Conservation (phyloP, 2,888 invertebrate species). For the Clanis bilineata region DNA sequence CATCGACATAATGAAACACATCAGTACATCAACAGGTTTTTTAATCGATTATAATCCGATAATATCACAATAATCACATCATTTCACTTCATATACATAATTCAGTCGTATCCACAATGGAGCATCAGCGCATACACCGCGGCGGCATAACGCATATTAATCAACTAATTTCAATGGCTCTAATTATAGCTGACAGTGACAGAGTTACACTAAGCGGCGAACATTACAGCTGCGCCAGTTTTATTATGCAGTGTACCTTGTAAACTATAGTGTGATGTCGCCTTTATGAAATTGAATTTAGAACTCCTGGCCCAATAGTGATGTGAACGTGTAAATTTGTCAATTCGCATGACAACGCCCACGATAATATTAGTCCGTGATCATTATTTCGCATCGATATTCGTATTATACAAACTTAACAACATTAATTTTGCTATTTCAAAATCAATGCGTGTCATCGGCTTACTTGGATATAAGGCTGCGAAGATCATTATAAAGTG, state of each 20-base stretch:
- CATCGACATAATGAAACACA: background rate
- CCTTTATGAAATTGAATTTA: slow-evolving; percentile 20
- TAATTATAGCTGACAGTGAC: slow-evolving; percentile 77
- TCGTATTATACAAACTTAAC: slow-evolving; percentile 9
- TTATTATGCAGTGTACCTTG: slow-evolving; percentile 5
- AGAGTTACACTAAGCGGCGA: slow-evolving; percentile 69
- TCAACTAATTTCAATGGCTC: slow-evolving; percentile 76
- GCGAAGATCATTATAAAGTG: background rate
- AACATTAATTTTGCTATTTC: background rate
- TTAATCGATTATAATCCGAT: slow-evolving; percentile 22
- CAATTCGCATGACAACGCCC: slow-evolving; percentile 31
- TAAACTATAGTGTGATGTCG: slow-evolving; percentile 22
- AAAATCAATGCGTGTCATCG: slow-evolving; percentile 13
- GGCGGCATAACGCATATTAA: slow-evolving; percentile 71
- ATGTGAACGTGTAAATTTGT: slow-evolving; percentile 25
- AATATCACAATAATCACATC: slow-evolving; percentile 61
- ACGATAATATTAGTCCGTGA: slow-evolving; percentile 45
- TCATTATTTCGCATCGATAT: slow-evolving; percentile 34
- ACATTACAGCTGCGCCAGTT: slow-evolving; percentile 41
- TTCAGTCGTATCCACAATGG: slow-evolving; percentile 59
- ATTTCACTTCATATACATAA: slow-evolving; percentile 62
- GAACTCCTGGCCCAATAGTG: background rate
- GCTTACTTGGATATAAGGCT: slow-evolving; percentile 16
- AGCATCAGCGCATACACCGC: slow-evolving; percentile 63
- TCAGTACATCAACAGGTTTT: background rate